Percentiles rank a stretch among this genome's conserved stretches.
Evolutionary conservation across 1,140 invertebrate genomes (phyloP).

Genomic region (Papilio machaon): DNA sequence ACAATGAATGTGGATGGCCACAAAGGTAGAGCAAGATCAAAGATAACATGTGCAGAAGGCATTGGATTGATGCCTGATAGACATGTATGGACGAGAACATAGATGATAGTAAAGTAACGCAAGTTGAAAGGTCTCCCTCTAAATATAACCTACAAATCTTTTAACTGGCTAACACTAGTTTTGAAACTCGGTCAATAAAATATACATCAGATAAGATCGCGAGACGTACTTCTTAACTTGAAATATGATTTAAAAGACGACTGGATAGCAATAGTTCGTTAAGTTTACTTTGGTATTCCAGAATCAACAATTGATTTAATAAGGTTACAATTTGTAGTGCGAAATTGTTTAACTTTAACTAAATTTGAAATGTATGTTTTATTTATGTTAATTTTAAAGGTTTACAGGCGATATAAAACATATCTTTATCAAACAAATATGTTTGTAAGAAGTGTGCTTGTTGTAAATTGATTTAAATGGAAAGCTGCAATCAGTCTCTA

Average conservation of each 20-base stretch:
- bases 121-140: conserved; percentile 14
- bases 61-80: too few species aligned
- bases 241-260: conserved; percentile 31
- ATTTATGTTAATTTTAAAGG: too few species aligned
- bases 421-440: too few species aligned
- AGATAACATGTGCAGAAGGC: too few species aligned
- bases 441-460: too few species aligned
- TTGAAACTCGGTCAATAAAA: conserved; percentile 37
- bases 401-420: too few species aligned
- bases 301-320: conserved; percentile 6
- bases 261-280: conserved; percentile 16
- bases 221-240: conserved; percentile 34
- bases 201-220: conserved; percentile 33
- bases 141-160: conserved; percentile 37
- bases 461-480: too few species aligned
- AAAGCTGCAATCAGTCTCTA: too few species aligned
- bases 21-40: too few species aligned
- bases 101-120: background rate
- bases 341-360: background rate
- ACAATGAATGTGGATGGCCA: too few species aligned
- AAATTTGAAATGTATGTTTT: background rate
- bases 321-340: background rate
- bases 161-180: conserved; percentile 34
- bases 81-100: too few species aligned
- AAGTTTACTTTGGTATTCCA: conserved; percentile 1